phyloP scores from a whole-genome alignment of 2,797 vertebrate genomes.

The Pangasius djambal region DNA sequence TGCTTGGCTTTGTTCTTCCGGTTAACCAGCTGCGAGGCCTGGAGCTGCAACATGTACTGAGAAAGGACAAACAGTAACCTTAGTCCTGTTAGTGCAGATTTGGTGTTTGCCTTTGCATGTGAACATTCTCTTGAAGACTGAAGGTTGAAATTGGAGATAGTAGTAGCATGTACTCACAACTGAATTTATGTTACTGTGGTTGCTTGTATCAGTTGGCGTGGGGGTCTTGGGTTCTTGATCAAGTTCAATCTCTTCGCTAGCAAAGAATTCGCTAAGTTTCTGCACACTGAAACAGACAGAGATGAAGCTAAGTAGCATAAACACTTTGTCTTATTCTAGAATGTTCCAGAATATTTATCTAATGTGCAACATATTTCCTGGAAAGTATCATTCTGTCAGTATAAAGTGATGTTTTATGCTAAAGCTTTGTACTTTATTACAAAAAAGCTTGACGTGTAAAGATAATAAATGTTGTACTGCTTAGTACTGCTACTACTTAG shows the following conservation, averaged over 20 bases:
- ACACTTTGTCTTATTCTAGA: neutral
- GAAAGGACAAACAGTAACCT: constrained; percentile 7
- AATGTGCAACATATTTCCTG: neutral
- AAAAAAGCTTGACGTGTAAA: neutral
- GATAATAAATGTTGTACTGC: neutral
- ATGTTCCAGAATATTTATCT: neutral
- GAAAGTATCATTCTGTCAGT: neutral
- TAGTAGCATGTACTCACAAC: constrained; percentile 79
- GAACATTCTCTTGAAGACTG: neutral
- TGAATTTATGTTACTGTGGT: constrained; percentile 87
- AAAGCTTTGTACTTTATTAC: neutral
- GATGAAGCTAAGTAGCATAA: neutral
- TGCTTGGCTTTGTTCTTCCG: constrained; percentile 88
- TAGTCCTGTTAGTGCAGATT: neutral
- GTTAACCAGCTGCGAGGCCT: constrained; percentile 97
- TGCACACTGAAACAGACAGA: constrained; percentile 82
- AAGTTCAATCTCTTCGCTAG: constrained; percentile 90
- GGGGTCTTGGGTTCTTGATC: constrained; percentile 79
- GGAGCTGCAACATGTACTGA: constrained; percentile 56
- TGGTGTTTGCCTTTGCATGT: neutral
- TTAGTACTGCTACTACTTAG: no score
- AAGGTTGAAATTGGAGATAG: neutral
- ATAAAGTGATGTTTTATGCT: neutral
- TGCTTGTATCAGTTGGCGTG: constrained; percentile 72
- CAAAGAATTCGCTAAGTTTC: constrained; percentile 95